Evolutionary conservation across 1,140 invertebrate genomes (phyloP).

Genomic region (Eriocheir sinensis): DNA sequence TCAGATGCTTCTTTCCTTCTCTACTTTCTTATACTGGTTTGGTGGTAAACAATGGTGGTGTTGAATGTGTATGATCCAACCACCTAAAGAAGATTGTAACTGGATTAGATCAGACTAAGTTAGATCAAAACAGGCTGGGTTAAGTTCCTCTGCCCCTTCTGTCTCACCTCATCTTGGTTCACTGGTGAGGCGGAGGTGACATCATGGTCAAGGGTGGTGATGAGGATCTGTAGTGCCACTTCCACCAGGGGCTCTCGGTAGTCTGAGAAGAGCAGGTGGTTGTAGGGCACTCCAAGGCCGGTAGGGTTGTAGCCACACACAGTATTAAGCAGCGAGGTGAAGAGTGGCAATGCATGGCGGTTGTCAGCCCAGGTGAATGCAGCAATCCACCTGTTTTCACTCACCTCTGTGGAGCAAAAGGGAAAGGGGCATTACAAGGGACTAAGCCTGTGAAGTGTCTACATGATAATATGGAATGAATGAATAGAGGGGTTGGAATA

Average conservation of each 20-base stretch:
- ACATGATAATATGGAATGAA: not conserved
- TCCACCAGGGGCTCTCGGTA: conserved; percentile 97
- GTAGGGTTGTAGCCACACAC: conserved; percentile 99
- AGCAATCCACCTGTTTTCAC: conserved; percentile 84
- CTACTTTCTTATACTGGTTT: too few species aligned
- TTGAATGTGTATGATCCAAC: not conserved
- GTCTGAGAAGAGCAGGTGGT: conserved; percentile 98
- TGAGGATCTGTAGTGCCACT: conserved; percentile 96
- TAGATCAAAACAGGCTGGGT: not conserved
- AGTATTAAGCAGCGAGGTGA: conserved; percentile 98
- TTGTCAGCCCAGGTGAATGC: conserved; percentile 84
- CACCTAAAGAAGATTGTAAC: too few species aligned
- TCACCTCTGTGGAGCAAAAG: conserved; percentile 80
- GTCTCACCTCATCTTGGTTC: conserved; percentile 73
- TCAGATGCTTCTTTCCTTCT: too few species aligned
- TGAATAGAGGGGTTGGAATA: not conserved
- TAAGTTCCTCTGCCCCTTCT: too few species aligned
- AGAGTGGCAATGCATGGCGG: conserved; percentile 96
- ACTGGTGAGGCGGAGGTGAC: conserved; percentile 80
- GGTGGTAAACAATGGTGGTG: too few species aligned
- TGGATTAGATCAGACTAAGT: too few species aligned
- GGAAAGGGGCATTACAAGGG: too few species aligned
- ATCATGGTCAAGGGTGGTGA: conserved; percentile 96
- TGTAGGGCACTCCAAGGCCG: conserved; percentile 98
- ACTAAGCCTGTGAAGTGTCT: not conserved